Conservation (phyloP, 2,797 vertebrate species). For the Coilia nasus region DNA sequence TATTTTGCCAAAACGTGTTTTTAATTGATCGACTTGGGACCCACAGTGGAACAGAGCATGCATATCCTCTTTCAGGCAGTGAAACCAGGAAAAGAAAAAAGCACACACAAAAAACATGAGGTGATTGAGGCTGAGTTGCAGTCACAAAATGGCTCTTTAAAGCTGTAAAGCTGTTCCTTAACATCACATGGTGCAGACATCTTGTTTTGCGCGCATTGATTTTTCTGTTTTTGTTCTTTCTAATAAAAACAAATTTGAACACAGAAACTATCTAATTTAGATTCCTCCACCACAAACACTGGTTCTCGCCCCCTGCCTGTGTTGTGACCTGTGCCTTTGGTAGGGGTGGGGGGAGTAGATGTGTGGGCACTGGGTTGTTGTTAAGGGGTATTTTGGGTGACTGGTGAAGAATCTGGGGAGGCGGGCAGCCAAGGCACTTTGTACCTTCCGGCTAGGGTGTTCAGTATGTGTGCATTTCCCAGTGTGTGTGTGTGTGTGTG, state of each 20-base stretch:
- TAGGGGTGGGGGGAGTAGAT: not conserved
- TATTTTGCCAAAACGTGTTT: slow-evolving; percentile 77
- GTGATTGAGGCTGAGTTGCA: not conserved
- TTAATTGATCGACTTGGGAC: slow-evolving; percentile 80
- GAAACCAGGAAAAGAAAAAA: slow-evolving; percentile 47
- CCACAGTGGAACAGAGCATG: slow-evolving; percentile 67
- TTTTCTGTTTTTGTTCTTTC: not conserved
- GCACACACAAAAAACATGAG: not conserved
- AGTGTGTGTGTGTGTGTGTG: too few species aligned
- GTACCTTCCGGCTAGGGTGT: slow-evolving; percentile 10
- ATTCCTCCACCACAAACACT: not conserved
- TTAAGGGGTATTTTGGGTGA: slow-evolving; percentile 32
- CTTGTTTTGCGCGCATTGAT: not conserved
- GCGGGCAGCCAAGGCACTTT: slow-evolving; percentile 37
- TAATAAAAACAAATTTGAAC: not conserved
- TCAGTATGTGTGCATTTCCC: slow-evolving; percentile 8
- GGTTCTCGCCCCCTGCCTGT: not conserved
- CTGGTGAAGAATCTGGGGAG: slow-evolving; percentile 35
- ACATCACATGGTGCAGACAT: not conserved
- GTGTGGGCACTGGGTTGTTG: not conserved
- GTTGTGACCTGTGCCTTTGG: not conserved
- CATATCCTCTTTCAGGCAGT: slow-evolving; percentile 57
- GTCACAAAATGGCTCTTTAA: not conserved
- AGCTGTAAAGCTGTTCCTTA: not conserved
- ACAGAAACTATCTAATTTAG: not conserved